Base-by-base conservation (phyloP, 2,797 vertebrate species). In the Rhinoraja longicauda region DNA sequence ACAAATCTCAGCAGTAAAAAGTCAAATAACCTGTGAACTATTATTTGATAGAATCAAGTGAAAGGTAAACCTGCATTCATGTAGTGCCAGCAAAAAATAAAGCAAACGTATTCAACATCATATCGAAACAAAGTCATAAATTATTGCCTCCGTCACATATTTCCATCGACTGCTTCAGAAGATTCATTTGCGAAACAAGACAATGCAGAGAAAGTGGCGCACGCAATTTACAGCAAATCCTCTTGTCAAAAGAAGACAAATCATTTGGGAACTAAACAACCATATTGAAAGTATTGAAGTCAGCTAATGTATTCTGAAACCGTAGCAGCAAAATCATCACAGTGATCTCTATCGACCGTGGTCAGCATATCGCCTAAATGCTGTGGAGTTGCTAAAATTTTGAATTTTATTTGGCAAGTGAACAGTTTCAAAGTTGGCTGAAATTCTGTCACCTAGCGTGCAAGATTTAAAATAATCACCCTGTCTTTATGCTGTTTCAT, bases 1-100 rank as follows among this genome's bases (percentile, higher is more conserved):
- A 73, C 19, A 92, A 92, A 92, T 21, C 39, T 72, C 64, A 53
- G 72, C 70, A 92, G 36, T 29, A 70, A 92, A 92, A 73, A n/a
- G 12, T 29, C 21, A 57, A 72, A 39, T 90, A 36, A 57, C 10
- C 13, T 91, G 39, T 53, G 75, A 39, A 70, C 32, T 57, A 88
- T 36, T 70, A 92, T 92, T 64, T 62, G 29, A n/a, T 19, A 29
- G 39, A 29, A 26, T 53, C 70, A 73, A 73, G 70, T 73, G 19
- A 73, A 73, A 21, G 70, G 24, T 26, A 73, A 73, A 73, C 1
- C 67, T 70, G 9, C 15, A 67, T 67, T 67, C 64, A 72, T 26
- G 70, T 26, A 24, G 70, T 24, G 70, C 70, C 70, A 73, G 70
- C 21, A 73, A 73, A 53, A 73, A 24, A 21, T 73, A 73, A 73